A percentile compares a stretch with the other conserved stretches of the same genome.
Evolutionary conservation across 2,888 invertebrate species (phyloP).

Genomic region (Cephus runcator): DNA sequence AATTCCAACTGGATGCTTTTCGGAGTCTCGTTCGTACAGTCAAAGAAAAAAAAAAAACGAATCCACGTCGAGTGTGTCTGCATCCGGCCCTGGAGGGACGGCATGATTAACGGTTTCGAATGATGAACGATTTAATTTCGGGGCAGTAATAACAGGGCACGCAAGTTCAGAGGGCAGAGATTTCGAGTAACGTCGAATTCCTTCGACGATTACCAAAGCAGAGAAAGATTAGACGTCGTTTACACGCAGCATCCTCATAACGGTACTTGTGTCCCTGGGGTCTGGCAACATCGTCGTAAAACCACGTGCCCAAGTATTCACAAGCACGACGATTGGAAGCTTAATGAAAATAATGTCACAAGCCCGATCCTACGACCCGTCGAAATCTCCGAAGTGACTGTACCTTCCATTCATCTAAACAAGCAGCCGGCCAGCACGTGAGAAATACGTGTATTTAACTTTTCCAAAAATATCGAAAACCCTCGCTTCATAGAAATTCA

Average conservation of each 20-base stretch:
- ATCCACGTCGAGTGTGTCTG: background rate
- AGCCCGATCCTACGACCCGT: background rate
- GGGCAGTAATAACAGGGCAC: constrained; percentile 1
- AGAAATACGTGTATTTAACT: background rate
- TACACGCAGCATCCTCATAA: background rate
- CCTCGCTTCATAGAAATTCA: background rate
- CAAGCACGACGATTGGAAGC: background rate
- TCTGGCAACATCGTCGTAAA: background rate
- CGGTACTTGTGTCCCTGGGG: background rate
- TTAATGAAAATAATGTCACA: background rate
- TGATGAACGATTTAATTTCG: constrained; percentile 54
- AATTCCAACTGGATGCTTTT: background rate
- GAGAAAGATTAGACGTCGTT: background rate
- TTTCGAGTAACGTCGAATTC: constrained; percentile 5
- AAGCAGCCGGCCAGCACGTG: background rate
- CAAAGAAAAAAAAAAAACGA: background rate
- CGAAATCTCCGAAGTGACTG: background rate
- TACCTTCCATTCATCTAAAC: background rate
- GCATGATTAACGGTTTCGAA: constrained; percentile 53
- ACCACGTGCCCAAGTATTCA: background rate
- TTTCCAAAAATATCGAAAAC: background rate
- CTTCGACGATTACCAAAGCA: background rate
- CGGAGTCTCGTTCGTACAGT: background rate
- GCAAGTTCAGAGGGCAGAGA: constrained; percentile 4
- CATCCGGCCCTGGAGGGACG: constrained; percentile 27